Evolutionary conservation across 37 sponge, comb jelly and placozoan genomes (phyloP), one percentile per base, ranked within the genome.

Genomic region (Agelas oroides): DNA sequence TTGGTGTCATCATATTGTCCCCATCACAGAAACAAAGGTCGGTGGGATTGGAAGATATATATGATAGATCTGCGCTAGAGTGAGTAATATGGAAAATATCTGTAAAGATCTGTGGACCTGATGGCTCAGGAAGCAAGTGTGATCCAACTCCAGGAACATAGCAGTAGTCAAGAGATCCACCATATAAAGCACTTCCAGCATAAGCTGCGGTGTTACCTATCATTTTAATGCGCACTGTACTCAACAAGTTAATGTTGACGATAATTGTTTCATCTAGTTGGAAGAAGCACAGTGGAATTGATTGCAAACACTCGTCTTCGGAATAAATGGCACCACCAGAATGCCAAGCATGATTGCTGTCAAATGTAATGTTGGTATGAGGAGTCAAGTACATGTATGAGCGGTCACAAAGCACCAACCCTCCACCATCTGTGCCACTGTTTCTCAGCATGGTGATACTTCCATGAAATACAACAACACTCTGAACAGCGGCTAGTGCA

Each of bases 121-220:
- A 46, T 3, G 46, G 46, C 8, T 46, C 8, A 46, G 8, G 46
- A 46, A 46, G 46, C 46, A 46, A 46, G 8, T 46, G 46, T 46
- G 46, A 46, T 3, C 46, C 46, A 46, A 46, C 46, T 46, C 46
- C 46, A 46, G 46, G 46, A 41, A 59, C 1, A 30, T 72, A 60
- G 62, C 72, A 82, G 73, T 71, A 71, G 25, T 61, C 82, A 46
- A 82, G 41, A 28, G 82, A 82, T 1, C 82, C 82, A 31, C 82
- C 82, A 71, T 30, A 82, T 61, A 82, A 27, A 62, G 40, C 58
- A 72, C 38, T 20, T 17, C 82, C 82, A 56, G 82, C 82, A 37
- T 19, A 53, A 2, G 16, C 31, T 23, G 82, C 82, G 12, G 39
- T 71, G 59, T 82, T 82, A n/a, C 59, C 54, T 8, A 37, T 12